phyloP scores from a whole-genome alignment of 2,113 vertebrate genomes.

The Mastomys natalensis region DNA sequence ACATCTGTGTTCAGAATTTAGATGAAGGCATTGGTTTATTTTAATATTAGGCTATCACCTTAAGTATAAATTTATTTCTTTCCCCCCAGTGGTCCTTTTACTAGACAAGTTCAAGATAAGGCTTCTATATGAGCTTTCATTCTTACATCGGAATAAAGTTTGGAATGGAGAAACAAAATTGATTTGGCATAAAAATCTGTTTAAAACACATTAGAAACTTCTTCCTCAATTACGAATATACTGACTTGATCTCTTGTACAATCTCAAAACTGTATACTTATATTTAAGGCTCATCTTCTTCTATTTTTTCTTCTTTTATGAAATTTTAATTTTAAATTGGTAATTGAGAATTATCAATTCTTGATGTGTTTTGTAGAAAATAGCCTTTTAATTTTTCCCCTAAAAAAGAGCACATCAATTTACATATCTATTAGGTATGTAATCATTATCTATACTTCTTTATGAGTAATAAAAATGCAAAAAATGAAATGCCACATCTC shows the following conservation, averaged over 20 bases:
- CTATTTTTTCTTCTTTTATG: background rate
- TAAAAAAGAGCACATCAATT: slow-evolving; percentile 66
- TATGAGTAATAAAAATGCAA: slow-evolving; percentile 60
- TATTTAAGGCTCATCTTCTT: slow-evolving; percentile 39
- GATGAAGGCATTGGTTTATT: background rate
- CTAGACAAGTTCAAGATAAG: background rate
- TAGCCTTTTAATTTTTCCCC: slow-evolving; percentile 37
- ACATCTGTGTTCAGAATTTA: background rate
- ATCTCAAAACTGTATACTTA: slow-evolving; percentile 42
- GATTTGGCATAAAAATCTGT: slow-evolving; percentile 35
- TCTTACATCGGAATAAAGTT: slow-evolving; percentile 1
- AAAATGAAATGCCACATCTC: slow-evolving; percentile 39
- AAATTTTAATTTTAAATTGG: slow-evolving; percentile 66
- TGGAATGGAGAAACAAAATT: background rate
- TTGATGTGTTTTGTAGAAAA: slow-evolving; percentile 58
- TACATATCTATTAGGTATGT: slow-evolving; percentile 49
- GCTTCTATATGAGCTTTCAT: background rate
- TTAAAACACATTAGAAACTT: background rate
- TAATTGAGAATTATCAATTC: slow-evolving; percentile 61
- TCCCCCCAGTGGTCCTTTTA: background rate
- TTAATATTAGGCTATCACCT: background rate
- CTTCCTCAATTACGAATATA: slow-evolving; percentile 36
- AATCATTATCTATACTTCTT: slow-evolving; percentile 53
- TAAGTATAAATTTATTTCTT: background rate
- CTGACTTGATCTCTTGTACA: slow-evolving; percentile 38